Conservation (phyloP, 2,113 vertebrate species). For the Pelecanoides urinatrix region DNA sequence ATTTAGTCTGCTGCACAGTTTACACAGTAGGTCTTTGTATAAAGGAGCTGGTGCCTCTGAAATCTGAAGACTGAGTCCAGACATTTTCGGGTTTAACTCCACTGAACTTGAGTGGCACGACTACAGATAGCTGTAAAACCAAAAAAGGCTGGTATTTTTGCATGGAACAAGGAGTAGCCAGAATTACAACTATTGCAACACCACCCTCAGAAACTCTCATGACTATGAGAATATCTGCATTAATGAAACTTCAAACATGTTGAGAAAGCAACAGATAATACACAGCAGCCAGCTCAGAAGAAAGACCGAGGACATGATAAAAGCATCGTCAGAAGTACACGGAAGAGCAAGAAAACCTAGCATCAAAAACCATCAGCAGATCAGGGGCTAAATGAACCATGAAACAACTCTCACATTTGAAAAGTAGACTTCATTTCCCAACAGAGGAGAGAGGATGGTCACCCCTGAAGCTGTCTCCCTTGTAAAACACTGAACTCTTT, state of each 20-base stretch:
- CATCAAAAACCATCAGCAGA: neutral
- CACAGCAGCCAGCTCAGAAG: neutral
- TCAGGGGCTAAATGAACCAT: neutral
- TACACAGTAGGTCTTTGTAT: neutral
- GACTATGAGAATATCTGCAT: neutral
- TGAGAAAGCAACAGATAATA: neutral
- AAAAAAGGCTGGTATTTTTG: neutral
- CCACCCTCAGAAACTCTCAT: neutral
- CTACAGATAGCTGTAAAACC: fast-evolving
- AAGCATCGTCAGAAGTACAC: neutral
- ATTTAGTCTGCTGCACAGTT: neutral
- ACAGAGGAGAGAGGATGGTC: neutral
- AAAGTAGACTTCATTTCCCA: neutral
- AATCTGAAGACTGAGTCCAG: neutral
- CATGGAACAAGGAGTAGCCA: neutral
- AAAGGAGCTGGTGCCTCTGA: neutral
- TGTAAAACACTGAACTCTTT: neutral
- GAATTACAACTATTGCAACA: neutral
- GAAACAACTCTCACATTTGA: neutral
- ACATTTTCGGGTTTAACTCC: neutral
- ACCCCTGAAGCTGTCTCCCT: neutral
- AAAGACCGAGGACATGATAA: neutral
- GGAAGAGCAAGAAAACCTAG: neutral
- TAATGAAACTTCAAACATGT: neutral
- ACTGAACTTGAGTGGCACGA: neutral